Evolutionary conservation across 2,797 vertebrate species (phyloP).

Genomic region (Gila robusta): DNA sequence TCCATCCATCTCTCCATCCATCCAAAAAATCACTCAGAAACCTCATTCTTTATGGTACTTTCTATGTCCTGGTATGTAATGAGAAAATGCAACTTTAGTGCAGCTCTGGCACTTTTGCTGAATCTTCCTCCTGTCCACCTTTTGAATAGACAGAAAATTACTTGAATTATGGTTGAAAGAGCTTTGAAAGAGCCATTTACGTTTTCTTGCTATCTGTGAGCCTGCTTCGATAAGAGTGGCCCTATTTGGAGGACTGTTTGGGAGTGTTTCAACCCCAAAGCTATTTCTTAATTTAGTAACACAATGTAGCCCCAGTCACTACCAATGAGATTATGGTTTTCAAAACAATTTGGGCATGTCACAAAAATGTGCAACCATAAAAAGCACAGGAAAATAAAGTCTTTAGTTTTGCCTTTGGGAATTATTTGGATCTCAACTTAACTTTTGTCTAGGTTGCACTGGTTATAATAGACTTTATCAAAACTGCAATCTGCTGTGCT

Average conservation of each 20-base stretch:
- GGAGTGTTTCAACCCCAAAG: not conserved
- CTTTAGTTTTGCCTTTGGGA: constrained; percentile 14
- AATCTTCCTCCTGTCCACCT: not conserved
- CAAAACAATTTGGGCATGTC: constrained; percentile 20
- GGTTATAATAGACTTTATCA: constrained; percentile 1
- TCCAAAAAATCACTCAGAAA: not conserved
- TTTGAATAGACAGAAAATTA: constrained; percentile 18
- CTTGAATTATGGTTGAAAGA: constrained; percentile 23
- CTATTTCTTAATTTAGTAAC: constrained; percentile 19
- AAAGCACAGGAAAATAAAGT: not conserved
- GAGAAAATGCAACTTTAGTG: constrained; percentile 11
- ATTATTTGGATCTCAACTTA: not conserved
- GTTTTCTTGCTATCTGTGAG: not conserved
- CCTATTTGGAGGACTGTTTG: not conserved
- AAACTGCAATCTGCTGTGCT: constrained; percentile 8
- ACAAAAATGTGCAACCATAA: not conserved
- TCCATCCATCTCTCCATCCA: not conserved
- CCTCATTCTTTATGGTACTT: not conserved
- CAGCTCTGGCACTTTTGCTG: not conserved
- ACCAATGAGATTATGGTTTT: constrained; percentile 6
- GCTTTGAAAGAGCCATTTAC: not conserved
- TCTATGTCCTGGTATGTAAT: not conserved
- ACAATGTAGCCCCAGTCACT: not conserved
- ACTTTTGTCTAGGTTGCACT: constrained; percentile 2
- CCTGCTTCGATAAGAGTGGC: not conserved